Percentiles rank a stretch among this genome's conserved stretches.
These are phyloP conservation scores for Galerucella nymphaeae DNA, from an alignment of 2,888 invertebrate genomes.

Conservation along the genomic window DNA sequence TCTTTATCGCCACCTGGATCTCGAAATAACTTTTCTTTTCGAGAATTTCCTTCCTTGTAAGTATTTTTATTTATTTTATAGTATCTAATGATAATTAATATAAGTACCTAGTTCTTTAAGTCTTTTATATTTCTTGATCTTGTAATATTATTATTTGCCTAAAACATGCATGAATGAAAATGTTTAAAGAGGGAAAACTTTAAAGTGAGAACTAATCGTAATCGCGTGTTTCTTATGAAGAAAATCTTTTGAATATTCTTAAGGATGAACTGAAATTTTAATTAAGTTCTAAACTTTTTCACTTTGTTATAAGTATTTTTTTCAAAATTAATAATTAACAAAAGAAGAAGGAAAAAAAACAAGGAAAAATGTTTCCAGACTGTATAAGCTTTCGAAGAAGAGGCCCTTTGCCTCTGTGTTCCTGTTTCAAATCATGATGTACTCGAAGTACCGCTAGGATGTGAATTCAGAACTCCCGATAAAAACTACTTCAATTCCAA, in stretches of 20 bases:
- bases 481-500: no score
- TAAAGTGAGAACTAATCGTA: neutral
- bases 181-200: neutral
- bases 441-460: no score
- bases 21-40: conserved; percentile 52
- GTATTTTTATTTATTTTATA: conserved; percentile 39
- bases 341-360: no score
- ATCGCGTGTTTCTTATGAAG: no score
- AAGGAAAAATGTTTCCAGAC: no score
- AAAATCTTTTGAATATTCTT: neutral
- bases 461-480: no score
- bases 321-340: neutral
- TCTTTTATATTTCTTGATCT: neutral
- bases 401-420: no score
- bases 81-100: neutral
- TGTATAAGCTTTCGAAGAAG: no score
- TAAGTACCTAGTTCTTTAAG: neutral
- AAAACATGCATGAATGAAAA: neutral
- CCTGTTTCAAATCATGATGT: no score
- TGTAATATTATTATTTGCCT: neutral
- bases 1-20: conserved; percentile 59
- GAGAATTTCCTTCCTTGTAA: conserved; percentile 56
- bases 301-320: neutral
- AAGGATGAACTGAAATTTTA: neutral
- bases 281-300: no score